phyloP scores from a whole-genome alignment of 2,888 invertebrate genomes.

The Cosmorhoe ocellata region DNA sequence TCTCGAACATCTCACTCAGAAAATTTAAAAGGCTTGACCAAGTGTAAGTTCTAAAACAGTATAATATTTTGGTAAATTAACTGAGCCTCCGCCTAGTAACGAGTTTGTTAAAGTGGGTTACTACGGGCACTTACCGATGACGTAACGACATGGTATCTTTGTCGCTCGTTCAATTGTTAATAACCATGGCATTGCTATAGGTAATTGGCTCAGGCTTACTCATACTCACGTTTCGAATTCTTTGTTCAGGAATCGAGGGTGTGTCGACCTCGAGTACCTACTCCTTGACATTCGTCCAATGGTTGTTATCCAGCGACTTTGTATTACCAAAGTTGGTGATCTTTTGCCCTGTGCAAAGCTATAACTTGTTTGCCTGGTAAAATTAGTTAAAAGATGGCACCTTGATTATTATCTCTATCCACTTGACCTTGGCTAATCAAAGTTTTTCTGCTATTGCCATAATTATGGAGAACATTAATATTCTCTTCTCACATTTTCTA shows the following conservation, averaged over 20 bases:
- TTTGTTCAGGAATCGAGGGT: conserved; percentile 47
- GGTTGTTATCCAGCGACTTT: conserved; percentile 25
- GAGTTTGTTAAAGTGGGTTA: conserved; percentile 13
- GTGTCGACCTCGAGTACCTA: conserved; percentile 47
- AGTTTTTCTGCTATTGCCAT: too few relatives aligned
- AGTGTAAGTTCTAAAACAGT: too few relatives aligned
- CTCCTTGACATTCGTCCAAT: conserved; percentile 51
- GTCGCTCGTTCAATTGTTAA: conserved; percentile 28
- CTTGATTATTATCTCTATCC: conserved; percentile 21
- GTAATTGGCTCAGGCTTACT: conserved; percentile 32
- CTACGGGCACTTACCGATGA: conserved; percentile 6
- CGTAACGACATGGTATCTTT: conserved; percentile 1
- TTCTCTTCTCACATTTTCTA: too few relatives aligned
- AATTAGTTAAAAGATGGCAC: conserved; percentile 14
- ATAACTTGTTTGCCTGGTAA: conserved; percentile 15
- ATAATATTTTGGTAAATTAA: too few relatives aligned
- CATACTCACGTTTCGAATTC: conserved; percentile 37
- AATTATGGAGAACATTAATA: too few relatives aligned
- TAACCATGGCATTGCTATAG: conserved; percentile 29
- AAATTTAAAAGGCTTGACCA: too few relatives aligned
- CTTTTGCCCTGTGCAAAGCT: not conserved
- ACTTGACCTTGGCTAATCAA: too few relatives aligned
- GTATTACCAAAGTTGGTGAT: not conserved
- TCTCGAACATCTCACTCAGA: too few relatives aligned
- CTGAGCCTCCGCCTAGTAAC: conserved; percentile 15